phyloP scores from a whole-genome alignment of 1,140 invertebrate species.

The Tetramorium simillimum region DNA sequence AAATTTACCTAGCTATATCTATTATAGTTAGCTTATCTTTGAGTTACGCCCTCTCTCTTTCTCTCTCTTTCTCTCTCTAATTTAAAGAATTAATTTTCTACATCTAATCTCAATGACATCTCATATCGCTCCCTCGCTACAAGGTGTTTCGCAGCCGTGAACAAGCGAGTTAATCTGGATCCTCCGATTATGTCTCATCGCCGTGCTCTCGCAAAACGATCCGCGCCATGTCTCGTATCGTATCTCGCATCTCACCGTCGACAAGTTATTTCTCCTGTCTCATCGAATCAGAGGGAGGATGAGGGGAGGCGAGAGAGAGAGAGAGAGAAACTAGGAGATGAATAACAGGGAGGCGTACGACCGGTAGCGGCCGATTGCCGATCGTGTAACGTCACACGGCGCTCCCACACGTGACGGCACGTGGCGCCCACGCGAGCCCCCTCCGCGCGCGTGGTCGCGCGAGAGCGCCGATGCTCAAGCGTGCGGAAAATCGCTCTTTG shows the following conservation, averaged over 20 bases:
- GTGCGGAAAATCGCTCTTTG: conserved; percentile 79
- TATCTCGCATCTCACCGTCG: neutral
- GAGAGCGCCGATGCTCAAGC: conserved; percentile 64
- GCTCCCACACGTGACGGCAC: conserved; percentile 72
- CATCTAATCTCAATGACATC: neutral
- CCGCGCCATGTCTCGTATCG: neutral
- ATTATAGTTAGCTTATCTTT: neutral
- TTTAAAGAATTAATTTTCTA: conserved; percentile 21
- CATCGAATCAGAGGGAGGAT: neutral
- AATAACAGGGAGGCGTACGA: conserved; percentile 56
- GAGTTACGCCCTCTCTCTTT: neutral
- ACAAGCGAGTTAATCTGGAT: conserved; percentile 15
- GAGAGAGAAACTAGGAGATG: neutral
- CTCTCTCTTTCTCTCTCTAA: neutral
- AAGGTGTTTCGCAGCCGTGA: neutral
- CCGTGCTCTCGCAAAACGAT: conserved; percentile 1
- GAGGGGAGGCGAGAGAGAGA: neutral
- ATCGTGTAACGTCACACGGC: conserved; percentile 68
- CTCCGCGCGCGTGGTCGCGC: conserved; percentile 20
- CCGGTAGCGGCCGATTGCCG: conserved; percentile 23
- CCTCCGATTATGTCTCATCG: neutral
- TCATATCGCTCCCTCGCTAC: neutral
- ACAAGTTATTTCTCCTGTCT: conserved; percentile 46
- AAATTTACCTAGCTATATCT: neutral
- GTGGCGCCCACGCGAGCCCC: conserved; percentile 40